A percentile compares a stretch with the other conserved stretches of the same genome.
phyloP scores from a whole-genome alignment of 2,113 vertebrate genomes.

The Callipepla squamata region DNA sequence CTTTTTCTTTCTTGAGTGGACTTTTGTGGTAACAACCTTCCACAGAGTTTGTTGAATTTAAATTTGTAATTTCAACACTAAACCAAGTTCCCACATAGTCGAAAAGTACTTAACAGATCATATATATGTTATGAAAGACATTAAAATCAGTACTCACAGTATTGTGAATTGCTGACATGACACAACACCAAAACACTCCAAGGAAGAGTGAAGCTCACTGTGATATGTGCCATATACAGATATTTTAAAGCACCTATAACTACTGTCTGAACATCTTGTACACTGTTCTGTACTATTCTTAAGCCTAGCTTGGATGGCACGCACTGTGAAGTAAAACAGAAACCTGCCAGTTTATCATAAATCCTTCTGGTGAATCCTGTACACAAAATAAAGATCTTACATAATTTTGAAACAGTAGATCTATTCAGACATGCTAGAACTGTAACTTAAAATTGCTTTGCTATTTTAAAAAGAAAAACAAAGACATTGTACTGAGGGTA shows the following conservation, averaged over 20 bases:
- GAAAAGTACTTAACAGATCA: neutral
- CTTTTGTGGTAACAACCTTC: neutral
- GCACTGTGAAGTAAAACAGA: neutral
- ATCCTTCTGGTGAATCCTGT: neutral
- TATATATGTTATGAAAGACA: fast-evolving
- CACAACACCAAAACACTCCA: neutral
- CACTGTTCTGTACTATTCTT: neutral
- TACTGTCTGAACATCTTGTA: neutral
- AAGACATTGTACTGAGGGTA: neutral
- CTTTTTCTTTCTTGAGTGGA: neutral
- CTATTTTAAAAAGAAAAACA: neutral
- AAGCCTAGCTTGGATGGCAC: neutral
- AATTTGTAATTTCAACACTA: neutral
- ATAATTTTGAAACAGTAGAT: neutral
- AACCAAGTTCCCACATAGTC: neutral
- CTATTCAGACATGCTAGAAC: neutral
- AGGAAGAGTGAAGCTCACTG: neutral
- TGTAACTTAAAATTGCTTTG: neutral
- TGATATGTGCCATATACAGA: neutral
- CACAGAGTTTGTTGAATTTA: neutral
- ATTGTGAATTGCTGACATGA: neutral
- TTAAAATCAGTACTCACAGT: neutral
- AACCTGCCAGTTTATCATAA: neutral
- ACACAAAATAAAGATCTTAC: neutral
- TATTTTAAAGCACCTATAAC: neutral